Conservation (phyloP, 2,797 vertebrate species). For the Orestias chungarensis region DNA sequence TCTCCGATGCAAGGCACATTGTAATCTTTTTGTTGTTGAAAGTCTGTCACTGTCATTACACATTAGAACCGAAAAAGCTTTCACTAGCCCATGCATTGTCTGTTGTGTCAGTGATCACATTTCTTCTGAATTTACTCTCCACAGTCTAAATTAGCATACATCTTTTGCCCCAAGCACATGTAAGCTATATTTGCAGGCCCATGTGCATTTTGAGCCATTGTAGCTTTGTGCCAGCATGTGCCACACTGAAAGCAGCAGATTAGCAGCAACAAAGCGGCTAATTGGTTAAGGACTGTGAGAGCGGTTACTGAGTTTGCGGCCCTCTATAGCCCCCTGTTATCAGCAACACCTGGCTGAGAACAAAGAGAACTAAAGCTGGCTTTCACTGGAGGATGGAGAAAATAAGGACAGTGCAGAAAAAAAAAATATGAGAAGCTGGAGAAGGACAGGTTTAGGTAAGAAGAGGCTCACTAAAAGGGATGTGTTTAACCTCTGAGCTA, state of each 20-base stretch:
- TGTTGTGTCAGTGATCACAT: conserved; percentile 3
- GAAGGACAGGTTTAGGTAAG: conserved; percentile 33
- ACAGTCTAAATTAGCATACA: conserved; percentile 16
- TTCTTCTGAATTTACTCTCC: conserved; percentile 21
- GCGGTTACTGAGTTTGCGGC: conserved; percentile 51
- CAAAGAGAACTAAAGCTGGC: conserved; percentile 68
- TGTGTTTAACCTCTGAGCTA: background rate
- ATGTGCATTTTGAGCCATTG: conserved; percentile 27
- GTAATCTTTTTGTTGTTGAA: conserved; percentile 45
- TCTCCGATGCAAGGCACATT: conserved; percentile 34
- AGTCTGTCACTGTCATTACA: conserved; percentile 17
- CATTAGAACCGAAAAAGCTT: conserved; percentile 23
- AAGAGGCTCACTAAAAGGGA: conserved; percentile 9
- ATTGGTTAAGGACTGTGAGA: conserved; percentile 36
- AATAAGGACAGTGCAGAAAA: conserved; percentile 44
- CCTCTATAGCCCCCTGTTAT: conserved; percentile 59
- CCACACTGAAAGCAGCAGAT: conserved; percentile 56
- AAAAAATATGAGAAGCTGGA: conserved; percentile 12
- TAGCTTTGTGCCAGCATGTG: conserved; percentile 61
- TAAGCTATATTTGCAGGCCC: conserved; percentile 14
- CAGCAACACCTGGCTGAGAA: conserved; percentile 66
- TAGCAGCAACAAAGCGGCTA: conserved; percentile 55
- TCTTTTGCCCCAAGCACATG: conserved; percentile 32
- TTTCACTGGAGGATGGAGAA: conserved; percentile 43
- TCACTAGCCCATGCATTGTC: conserved; percentile 8